Conservation (phyloP, 2,113 vertebrate genomes). For the Stegostoma tigrinum region DNA sequence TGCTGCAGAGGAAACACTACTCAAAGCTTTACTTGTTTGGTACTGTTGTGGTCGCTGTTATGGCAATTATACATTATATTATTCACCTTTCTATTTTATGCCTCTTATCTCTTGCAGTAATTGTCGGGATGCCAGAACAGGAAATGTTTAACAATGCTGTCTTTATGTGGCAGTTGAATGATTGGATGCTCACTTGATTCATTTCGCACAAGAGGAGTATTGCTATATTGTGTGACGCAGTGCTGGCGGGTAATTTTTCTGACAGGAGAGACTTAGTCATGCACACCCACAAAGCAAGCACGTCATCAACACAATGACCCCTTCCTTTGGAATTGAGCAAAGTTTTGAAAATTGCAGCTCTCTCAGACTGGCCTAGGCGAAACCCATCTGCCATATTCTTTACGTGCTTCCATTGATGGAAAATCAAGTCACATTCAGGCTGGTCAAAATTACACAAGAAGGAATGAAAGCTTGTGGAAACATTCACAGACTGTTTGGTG, state of each 20-base stretch:
- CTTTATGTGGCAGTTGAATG: not conserved
- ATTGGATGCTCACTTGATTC: not conserved
- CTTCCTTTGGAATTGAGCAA: not conserved
- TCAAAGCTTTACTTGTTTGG: not conserved
- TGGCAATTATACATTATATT: not conserved
- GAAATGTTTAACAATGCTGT: conserved; percentile 21
- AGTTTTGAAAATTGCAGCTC: not conserved
- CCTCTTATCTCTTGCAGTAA: not conserved
- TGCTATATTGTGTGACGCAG: not conserved
- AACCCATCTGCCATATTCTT: not conserved
- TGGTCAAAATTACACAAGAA: not conserved
- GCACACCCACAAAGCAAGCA: not conserved
- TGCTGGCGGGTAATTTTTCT: not conserved
- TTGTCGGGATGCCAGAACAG: conserved; percentile 2
- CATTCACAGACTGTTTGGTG: not conserved
- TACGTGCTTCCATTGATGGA: not conserved
- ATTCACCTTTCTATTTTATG: not conserved
- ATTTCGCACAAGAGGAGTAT: not conserved
- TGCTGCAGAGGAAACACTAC: too few relatives aligned
- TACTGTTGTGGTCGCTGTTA: not conserved
- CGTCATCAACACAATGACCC: not conserved
- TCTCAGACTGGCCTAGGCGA: not conserved
- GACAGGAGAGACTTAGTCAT: not conserved
- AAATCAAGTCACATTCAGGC: not conserved
- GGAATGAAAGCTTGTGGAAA: not conserved